phyloP scores from a whole-genome alignment of 2,888 invertebrate species.

The Cephus rjabovi region DNA sequence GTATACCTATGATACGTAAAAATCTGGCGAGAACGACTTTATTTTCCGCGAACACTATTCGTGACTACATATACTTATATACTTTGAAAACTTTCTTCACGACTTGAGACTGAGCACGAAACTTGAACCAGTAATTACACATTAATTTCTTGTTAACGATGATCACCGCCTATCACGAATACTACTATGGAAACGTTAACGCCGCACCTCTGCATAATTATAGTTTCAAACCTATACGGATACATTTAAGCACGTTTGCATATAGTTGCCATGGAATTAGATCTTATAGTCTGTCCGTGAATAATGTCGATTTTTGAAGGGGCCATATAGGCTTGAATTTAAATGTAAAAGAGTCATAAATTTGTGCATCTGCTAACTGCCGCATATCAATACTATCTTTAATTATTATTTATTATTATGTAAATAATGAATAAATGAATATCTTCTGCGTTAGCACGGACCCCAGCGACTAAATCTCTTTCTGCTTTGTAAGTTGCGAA shows the following conservation, averaged over 20 bases:
- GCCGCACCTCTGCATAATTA: not conserved
- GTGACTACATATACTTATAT: not conserved
- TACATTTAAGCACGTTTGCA: not conserved
- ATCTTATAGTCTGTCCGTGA: not conserved
- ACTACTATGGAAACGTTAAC: not conserved
- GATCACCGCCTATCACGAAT: not conserved
- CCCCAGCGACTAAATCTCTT: not conserved
- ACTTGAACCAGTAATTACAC: not conserved
- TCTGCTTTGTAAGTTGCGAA: not conserved
- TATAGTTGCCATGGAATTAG: not conserved
- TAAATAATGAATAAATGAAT: not conserved
- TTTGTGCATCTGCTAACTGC: not conserved
- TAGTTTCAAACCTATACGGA: not conserved
- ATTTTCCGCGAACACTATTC: not conserved
- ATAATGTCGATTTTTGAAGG: not conserved
- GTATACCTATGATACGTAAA: too few species aligned
- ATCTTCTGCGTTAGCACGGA: not conserved
- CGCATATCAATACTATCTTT: not conserved
- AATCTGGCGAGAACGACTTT: not conserved
- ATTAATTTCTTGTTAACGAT: not conserved
- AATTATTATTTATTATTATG: not conserved
- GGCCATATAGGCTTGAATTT: not conserved
- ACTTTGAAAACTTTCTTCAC: not conserved
- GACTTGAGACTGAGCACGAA: not conserved
- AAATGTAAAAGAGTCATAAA: not conserved